Evolutionary conservation across 2,113 vertebrate genomes (phyloP).

Genomic region (Oryctolagus cuniculus): DNA sequence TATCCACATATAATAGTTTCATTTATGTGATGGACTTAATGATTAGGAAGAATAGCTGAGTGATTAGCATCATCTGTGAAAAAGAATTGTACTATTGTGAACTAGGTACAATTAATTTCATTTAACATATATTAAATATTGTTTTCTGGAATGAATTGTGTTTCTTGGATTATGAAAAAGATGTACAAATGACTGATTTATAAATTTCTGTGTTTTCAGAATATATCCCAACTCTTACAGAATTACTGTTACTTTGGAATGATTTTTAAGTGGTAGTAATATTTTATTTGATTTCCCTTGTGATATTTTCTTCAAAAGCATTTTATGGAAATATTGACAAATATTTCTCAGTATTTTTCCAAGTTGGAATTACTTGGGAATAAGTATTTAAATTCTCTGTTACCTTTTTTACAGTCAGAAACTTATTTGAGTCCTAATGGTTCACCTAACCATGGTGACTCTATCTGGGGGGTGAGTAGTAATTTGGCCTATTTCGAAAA

Average conservation of each 20-base stretch:
- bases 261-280: background rate
- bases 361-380: background rate
- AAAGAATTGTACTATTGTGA: background rate
- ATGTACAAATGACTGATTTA: background rate
- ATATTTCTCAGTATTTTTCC: background rate
- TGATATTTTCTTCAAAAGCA: background rate
- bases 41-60: background rate
- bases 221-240: background rate
- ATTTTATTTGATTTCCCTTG: background rate
- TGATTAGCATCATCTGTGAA: background rate
- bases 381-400: background rate
- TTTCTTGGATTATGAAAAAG: background rate
- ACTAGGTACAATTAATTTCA: background rate
- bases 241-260: background rate
- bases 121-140: background rate
- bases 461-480: background rate
- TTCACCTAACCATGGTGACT: background rate
- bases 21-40: background rate
- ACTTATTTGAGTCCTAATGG: background rate
- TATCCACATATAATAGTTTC: background rate
- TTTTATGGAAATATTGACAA: background rate
- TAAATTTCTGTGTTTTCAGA: slow-evolving; percentile 26
- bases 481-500: background rate
- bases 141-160: background rate
- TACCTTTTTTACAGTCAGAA: background rate